phyloP scores from a whole-genome alignment of 2,113 vertebrate genomes.

The Neodontobutis hainanensis region DNA sequence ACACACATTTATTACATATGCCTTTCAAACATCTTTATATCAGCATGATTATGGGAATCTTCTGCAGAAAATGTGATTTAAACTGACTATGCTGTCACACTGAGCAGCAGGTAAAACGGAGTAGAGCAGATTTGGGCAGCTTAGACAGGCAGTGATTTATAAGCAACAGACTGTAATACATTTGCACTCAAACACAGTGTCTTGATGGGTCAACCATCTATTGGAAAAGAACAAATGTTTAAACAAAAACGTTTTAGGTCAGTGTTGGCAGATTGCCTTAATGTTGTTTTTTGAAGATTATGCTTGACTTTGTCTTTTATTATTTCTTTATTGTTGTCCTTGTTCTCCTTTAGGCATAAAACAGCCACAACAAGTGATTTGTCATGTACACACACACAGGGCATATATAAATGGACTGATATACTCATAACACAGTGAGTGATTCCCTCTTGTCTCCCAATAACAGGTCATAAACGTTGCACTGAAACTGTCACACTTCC shows the following conservation, averaged over 20 bases:
- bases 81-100: conserved; percentile 25
- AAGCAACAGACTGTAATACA: conserved; percentile 19
- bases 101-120: conserved; percentile 22
- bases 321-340: background rate
- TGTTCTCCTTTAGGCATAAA: conserved; percentile 9
- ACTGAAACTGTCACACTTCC: conserved; percentile 38
- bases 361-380: background rate
- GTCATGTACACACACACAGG: background rate
- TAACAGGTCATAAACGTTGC: conserved; percentile 30
- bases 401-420: conserved; percentile 1
- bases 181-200: conserved; percentile 32
- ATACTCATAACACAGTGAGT: conserved; percentile 1
- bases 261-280: no score
- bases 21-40: conserved; percentile 3
- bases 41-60: conserved; percentile 12
- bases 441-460: conserved; percentile 26
- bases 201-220: conserved; percentile 14
- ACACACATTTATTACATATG: background rate
- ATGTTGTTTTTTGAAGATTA: background rate
- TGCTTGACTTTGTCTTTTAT: conserved; percentile 1
- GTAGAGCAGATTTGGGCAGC: conserved; percentile 28
- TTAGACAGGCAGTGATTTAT: background rate
- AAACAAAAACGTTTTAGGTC: no score
- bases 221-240: conserved; percentile 8
- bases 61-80: conserved; percentile 21